Base-by-base conservation (phyloP, 2,888 invertebrate genomes). In the Spisula subtruncata region DNA sequence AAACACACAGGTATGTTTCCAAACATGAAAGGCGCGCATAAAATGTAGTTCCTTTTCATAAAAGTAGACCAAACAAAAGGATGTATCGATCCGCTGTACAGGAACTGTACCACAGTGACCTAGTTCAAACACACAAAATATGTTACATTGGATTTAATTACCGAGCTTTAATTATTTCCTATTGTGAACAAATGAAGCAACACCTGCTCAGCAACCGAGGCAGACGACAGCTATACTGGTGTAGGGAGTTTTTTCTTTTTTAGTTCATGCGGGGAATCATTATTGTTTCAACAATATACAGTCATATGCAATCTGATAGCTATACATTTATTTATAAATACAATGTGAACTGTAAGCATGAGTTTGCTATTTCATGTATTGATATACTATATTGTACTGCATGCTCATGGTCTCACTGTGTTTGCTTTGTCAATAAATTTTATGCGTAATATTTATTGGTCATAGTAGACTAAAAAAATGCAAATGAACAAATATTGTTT, bases 71-170 rank as follows among this genome's bases (percentile, higher is more conserved):
- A 14, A 35, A 32, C 16, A 16, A 25, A 25, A 25, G 32, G 29
- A 25, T 32, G 35, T 75, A 32, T 75, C 35, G 32, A 75, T 75
- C 75, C 29, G 18, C 75, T 75, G 35, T 35, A 18, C 75, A 75
- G 75, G 5, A 14, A 35, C 32, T 75, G 32, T 75, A 75, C 35
- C 75, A 35, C 25, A 16, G 18, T 75, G 75, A 75, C 75, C 75
- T 75, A 75, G 75, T 75, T 75, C 18, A n/a, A 66, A 25, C 60
- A 66, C 25, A 75, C 32, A 75, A 75, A 75, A 75, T 16, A 35
- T 60, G 60, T 29, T 75, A 75, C 75, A 18, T 35, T 75, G 16
- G 35, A 1, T 32, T 75, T 75, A 75, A 75, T 35, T 75, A 75
- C 75, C 14, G 14, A 75, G 75, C 14, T 75, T 35, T 14, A 5